A percentile compares a stretch with the other conserved stretches of the same genome.
These are phyloP conservation scores for Phylloscopus trochiloides DNA, from an alignment of 2,113 vertebrate genomes.

Conservation along the genomic window DNA sequence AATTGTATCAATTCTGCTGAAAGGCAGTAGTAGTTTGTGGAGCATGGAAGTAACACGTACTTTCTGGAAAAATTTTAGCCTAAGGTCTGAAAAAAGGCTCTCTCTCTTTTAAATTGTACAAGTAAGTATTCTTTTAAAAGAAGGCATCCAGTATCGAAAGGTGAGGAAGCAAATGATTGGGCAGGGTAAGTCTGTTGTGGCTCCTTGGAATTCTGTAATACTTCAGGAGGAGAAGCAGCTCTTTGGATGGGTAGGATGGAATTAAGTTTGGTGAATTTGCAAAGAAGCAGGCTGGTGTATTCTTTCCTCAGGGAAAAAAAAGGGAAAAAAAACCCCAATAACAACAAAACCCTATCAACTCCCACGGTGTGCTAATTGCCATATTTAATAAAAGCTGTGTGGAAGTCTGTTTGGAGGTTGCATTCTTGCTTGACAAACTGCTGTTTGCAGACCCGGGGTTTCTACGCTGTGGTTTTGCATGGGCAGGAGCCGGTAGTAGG, in stretches of 20 bases:
- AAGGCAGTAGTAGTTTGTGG: neutral
- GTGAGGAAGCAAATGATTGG: neutral
- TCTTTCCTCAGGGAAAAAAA: neutral
- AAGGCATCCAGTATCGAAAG: neutral
- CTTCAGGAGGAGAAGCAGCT: neutral
- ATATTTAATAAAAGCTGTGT: neutral
- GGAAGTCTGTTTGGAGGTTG: neutral
- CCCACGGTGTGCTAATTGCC: neutral
- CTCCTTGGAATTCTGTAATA: neutral
- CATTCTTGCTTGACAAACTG: neutral
- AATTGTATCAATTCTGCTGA: neutral
- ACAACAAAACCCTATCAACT: neutral
- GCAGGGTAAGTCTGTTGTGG: neutral
- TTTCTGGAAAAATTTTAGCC: neutral
- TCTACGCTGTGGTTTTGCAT: neutral
- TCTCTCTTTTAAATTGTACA: neutral
- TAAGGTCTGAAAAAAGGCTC: neutral
- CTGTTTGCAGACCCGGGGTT: neutral
- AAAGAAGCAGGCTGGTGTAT: neutral
- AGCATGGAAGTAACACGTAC: neutral
- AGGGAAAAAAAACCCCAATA: rapidly evolving
- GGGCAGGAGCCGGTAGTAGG: neutral
- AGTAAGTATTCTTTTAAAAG: neutral
- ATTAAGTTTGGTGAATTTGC: neutral
- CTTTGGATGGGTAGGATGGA: neutral